Percentiles rank a stretch among this genome's conserved stretches.
These are phyloP conservation scores for Gambusia affinis DNA, from an alignment of 2,113 vertebrate species.

Conservation along the genomic window DNA sequence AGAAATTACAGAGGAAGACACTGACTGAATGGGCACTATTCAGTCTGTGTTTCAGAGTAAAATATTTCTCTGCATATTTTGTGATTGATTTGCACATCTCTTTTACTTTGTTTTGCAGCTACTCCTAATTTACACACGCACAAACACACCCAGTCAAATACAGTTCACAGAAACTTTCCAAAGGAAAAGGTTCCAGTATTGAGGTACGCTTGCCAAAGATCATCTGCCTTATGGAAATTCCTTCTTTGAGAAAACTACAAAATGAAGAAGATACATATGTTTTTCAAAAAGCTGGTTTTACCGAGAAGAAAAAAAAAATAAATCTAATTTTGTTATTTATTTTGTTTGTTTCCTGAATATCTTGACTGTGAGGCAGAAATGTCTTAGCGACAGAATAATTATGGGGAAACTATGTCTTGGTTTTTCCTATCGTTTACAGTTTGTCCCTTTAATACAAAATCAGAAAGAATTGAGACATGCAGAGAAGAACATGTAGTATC, in stretches of 20 bases:
- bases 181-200: constrained; percentile 7
- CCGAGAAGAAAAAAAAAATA: background rate
- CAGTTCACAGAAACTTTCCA: constrained; percentile 3
- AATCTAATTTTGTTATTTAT: constrained; percentile 36
- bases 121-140: background rate
- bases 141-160: background rate
- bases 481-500: constrained; percentile 66
- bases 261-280: constrained; percentile 10
- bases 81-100: too few species aligned
- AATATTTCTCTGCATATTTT: too few species aligned
- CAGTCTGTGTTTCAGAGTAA: too few species aligned
- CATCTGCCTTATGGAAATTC: constrained; percentile 36
- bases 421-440: constrained; percentile 39
- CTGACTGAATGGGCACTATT: too few species aligned
- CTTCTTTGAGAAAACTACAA: constrained; percentile 9
- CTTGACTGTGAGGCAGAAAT: constrained; percentile 51
- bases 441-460: constrained; percentile 39
- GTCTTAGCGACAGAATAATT: constrained; percentile 39
- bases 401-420: constrained; percentile 32
- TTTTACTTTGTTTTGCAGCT: too few species aligned
- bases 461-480: constrained; percentile 53
- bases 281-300: constrained; percentile 12
- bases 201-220: constrained; percentile 17
- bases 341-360: constrained; percentile 30
- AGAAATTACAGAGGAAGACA: too few species aligned